Evolutionary conservation across 2,797 vertebrate species (phyloP).

Genomic region (Hemibagrus guttatus): DNA sequence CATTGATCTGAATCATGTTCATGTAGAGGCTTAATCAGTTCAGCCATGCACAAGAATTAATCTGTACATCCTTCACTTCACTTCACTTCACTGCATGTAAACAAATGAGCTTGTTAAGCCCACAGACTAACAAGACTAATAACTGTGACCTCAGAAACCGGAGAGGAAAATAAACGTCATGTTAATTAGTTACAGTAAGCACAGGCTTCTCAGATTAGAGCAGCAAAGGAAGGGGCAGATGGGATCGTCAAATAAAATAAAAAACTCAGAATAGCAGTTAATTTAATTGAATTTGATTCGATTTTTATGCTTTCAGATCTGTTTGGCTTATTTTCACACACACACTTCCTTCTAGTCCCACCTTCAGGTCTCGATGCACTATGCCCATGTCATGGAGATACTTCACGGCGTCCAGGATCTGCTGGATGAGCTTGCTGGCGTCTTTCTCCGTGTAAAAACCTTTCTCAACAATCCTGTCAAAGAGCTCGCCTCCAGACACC

Average conservation of each 20-base stretch:
- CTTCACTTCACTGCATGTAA: constrained; percentile 49
- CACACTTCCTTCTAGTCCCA: constrained; percentile 59
- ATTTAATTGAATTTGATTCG: background rate
- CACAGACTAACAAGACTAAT: constrained; percentile 44
- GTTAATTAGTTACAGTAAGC: background rate
- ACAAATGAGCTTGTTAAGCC: constrained; percentile 53
- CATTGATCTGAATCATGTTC: constrained; percentile 15
- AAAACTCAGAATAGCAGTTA: background rate
- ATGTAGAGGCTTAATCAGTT: constrained; percentile 47
- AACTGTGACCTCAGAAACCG: constrained; percentile 30
- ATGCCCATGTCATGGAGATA: constrained; percentile 97
- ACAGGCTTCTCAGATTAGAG: background rate
- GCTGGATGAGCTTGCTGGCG: constrained; percentile 92
- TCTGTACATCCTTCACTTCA: constrained; percentile 48
- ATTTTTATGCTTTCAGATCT: background rate
- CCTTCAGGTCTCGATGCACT: constrained; percentile 96
- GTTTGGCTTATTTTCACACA: background rate
- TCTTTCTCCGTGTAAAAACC: constrained; percentile 98
- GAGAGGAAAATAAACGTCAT: constrained; percentile 14
- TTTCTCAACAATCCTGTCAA: constrained; percentile 96
- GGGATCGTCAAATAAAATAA: background rate
- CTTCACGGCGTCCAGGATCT: constrained; percentile 94
- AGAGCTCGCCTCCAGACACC: constrained; percentile 94
- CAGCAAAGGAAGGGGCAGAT: background rate
- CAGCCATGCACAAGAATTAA: constrained; percentile 42